Evolutionary conservation across 1,140 invertebrate species (phyloP), one percentile per base, ranked within the genome.

Genomic region (Mamestra configurata): DNA sequence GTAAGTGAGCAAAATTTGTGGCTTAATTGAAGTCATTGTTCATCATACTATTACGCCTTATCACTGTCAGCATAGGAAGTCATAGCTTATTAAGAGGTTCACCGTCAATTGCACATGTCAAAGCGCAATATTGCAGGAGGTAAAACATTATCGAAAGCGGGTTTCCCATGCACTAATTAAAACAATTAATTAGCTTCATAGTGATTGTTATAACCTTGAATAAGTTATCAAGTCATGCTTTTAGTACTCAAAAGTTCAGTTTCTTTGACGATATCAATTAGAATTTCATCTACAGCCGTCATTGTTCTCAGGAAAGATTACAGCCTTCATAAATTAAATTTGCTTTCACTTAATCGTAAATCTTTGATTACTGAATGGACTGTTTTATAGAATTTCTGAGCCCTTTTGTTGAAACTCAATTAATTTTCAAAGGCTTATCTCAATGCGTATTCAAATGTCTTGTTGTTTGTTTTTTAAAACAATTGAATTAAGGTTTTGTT

Each of bases 401-500:
- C 59, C 59, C 59, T 64, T 61, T 64, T 64, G 59, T 64, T 35
- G 31, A 35, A 64, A 37, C 31, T 64, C 59, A 37, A 64, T 64
- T 64, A 64, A 35, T 64, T n/a, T 68, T 43, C 35, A 43, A 43
- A 68, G 59, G 20, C 64, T 43, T 66, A 46, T 43, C 64, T 46
- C 64, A 68, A 68, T 15, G 20, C 18, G 18, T 68, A 68, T 68
- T 68, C 64, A 68, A 68, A 43, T 68, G 64, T 68, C 64, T 68
- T 43, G 35, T 61, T 61, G 57, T 68, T 68, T 43, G 64, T 68
- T 64, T 64, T 64, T 64, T 37, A 15, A n/a, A 64, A 64, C 59
- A 64, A 64, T 64, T 18, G 27, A 64, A 64, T 64, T 27, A 64
- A 64, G 59, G 31, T 64, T 68, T 68, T 46, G 64, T 68, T 68